Base-by-base conservation (phyloP, 2,797 vertebrate genomes). In the Oophaga sylvatica region DNA sequence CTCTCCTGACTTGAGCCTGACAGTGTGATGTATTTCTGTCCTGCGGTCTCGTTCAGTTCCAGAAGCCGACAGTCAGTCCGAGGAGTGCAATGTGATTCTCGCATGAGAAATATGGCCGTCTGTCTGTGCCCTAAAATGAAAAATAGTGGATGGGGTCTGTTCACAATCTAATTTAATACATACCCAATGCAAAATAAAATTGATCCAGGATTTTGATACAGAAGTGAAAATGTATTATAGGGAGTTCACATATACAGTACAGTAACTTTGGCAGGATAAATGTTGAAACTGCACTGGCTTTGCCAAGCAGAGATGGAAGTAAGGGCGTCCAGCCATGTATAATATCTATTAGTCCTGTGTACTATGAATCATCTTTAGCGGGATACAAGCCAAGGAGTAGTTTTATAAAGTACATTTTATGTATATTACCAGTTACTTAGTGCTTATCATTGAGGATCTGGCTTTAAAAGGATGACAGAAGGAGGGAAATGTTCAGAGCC, bases 331-430 rank as follows among this genome's bases (percentile, higher is more conserved):
- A 81, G 62, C 80, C 60, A 67, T 81, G 20, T 81, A 67, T 48
- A 65, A 65, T 81, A 41, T 53, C 80, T 81, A 19, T 80, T 80
- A 80, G 31, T 80, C n/a, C 35, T 81, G 35, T 81, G 60, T 53
- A 65, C 62, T 45, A 26, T 81, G 79, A 81, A 35, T 81, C 80
- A 67, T 65, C 22, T 35, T 15, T 67, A n/a, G n/a, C 62, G 53
- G 80, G 63, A 65, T 15, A 81, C 60, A 65, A 67, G 62, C 60
- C 41, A 65, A 65, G 8, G 41, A 81, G 35, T 62, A 65, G 35
- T 48, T 81, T 81, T 67, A 13, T 53, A 65, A 81, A 81, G 80
- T 67, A 81, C 48, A 56, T 56, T 75, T 77, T 77, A 56, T 77
- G n/a, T 77, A 77, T 77, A 77, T 77, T 77, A 77, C 48, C 1